Evolutionary conservation across 2,113 vertebrate genomes (phyloP).

Genomic region (Heterotilapia buettikoferi): DNA sequence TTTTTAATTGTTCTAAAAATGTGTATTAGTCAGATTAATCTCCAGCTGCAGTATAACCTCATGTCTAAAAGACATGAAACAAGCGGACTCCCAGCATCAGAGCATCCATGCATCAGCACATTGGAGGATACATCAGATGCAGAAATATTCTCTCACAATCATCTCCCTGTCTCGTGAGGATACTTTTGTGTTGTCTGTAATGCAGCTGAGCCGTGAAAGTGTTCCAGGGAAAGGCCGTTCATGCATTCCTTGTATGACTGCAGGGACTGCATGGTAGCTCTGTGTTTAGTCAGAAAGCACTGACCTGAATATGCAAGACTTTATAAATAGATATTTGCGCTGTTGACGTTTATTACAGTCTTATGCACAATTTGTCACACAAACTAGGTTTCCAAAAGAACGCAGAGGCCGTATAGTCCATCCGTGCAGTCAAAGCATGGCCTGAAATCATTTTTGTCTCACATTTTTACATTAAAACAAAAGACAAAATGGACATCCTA

Average conservation of each 20-base stretch:
- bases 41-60: neutral
- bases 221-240: neutral
- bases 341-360: conserved; percentile 38
- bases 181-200: neutral
- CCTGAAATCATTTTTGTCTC: neutral
- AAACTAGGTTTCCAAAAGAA: conserved; percentile 12
- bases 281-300: conserved; percentile 59
- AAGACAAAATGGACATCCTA: neutral
- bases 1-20: neutral
- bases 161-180: neutral
- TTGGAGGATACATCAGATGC: neutral
- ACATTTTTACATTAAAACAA: neutral
- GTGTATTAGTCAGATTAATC: neutral
- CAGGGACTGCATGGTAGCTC: conserved; percentile 18
- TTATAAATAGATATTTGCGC: conserved; percentile 69
- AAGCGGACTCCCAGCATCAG: neutral
- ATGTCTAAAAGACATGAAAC: neutral
- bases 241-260: conserved; percentile 18
- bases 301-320: conserved; percentile 66
- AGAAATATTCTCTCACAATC: neutral
- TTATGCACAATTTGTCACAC: conserved; percentile 19
- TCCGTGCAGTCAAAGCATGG: neutral
- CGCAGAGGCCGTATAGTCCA: neutral
- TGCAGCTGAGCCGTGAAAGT: neutral
- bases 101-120: neutral